Conservation (phyloP, 1,140 invertebrate species). For the Calliphora vicina region DNA sequence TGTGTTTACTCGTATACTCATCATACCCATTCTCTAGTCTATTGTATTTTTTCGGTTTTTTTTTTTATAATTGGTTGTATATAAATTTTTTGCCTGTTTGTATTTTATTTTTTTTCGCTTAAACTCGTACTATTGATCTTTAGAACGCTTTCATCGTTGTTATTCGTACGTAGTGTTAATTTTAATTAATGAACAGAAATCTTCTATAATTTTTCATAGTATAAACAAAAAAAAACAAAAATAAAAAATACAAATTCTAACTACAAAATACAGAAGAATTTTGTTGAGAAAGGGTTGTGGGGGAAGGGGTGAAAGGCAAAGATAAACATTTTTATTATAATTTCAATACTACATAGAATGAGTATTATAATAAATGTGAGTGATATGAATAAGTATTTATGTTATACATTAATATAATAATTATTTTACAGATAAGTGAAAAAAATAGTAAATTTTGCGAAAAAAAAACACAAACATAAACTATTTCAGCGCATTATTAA, state of each 20-base stretch:
- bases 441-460: too few relatives aligned
- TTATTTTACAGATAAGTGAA: too few relatives aligned
- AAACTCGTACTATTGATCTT: constrained; percentile 19
- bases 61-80: too few relatives aligned
- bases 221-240: neutral
- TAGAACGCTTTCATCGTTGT: constrained; percentile 16
- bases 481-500: too few relatives aligned
- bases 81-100: neutral
- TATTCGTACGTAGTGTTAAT: constrained; percentile 24
- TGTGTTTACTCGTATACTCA: too few relatives aligned
- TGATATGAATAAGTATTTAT: neutral
- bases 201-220: neutral
- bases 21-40: neutral
- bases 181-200: constrained; percentile 22
- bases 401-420: too few relatives aligned
- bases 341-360: neutral
- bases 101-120: neutral
- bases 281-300: neutral
- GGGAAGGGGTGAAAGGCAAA: neutral
- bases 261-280: neutral
- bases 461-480: too few relatives aligned
- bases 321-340: neutral
- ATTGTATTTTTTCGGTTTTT: neutral
- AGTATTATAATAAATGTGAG: neutral
- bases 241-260: too few relatives aligned